phyloP scores from a whole-genome alignment of 2,113 vertebrate genomes.

The Artemisiospiza belli region DNA sequence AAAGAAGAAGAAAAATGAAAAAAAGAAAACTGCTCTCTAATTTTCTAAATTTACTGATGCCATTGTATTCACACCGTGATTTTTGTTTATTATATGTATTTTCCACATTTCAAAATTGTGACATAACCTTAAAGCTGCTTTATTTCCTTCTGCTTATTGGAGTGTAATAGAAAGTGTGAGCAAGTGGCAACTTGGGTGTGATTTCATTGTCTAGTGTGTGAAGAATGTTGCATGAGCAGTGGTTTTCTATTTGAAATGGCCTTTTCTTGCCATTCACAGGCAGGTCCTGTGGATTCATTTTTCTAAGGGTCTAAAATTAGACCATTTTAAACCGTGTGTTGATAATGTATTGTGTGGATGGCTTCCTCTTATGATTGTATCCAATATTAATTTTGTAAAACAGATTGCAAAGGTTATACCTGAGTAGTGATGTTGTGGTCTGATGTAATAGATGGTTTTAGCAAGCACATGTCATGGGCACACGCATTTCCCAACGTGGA shows the following conservation, averaged over 20 bases:
- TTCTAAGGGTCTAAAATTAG: constrained; percentile 72
- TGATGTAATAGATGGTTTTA: constrained; percentile 12
- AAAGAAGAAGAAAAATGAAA: not conserved
- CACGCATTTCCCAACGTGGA: not conserved
- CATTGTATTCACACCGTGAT: constrained; percentile 56
- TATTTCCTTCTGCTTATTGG: constrained; percentile 74
- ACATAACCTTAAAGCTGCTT: constrained; percentile 91
- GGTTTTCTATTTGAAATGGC: constrained; percentile 76
- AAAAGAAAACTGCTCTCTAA: constrained; percentile 55
- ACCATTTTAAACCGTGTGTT: constrained; percentile 65
- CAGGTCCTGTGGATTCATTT: constrained; percentile 85
- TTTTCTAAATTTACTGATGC: constrained; percentile 66
- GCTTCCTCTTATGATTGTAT: constrained; percentile 67
- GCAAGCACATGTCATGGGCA: not conserved
- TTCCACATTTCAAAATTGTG: constrained; percentile 85
- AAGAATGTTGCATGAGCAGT: constrained; percentile 79
- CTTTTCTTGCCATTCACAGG: constrained; percentile 83
- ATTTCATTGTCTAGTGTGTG: constrained; percentile 79
- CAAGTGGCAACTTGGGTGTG: constrained; percentile 75
- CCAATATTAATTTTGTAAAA: constrained; percentile 61
- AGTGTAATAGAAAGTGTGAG: constrained; percentile 80
- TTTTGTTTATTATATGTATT: constrained; percentile 75
- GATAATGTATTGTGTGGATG: constrained; percentile 70
- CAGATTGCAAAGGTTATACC: constrained; percentile 39
- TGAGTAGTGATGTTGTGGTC: constrained; percentile 18